Conservation (phyloP, 2,888 invertebrate genomes). For the Agrotis exclamationis region DNA sequence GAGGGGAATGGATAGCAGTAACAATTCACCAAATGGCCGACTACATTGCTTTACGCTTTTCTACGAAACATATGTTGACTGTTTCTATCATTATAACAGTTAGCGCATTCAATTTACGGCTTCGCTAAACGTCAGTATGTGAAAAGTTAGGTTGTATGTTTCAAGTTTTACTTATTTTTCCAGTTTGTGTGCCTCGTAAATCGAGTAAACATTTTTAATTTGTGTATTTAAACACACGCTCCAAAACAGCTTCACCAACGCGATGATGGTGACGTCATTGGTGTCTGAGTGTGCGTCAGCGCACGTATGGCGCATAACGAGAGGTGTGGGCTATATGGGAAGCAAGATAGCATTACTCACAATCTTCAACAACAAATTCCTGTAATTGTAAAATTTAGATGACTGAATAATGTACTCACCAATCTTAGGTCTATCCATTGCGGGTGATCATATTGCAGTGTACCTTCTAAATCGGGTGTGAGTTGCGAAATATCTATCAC, state of each 20-base stretch:
- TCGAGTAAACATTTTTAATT: constrained; percentile 45
- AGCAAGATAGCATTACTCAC: constrained; percentile 57
- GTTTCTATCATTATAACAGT: constrained; percentile 40
- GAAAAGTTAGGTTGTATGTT: constrained; percentile 13
- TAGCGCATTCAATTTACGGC: constrained; percentile 33
- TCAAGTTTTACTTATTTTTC: constrained; percentile 25
- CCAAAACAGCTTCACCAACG: constrained; percentile 47
- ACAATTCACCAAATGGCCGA: constrained; percentile 40
- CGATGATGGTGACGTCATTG: constrained; percentile 54
- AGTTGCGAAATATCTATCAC: constrained; percentile 98
- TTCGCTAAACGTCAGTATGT: constrained; percentile 16
- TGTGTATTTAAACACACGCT: constrained; percentile 44
- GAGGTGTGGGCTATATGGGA: constrained; percentile 54
- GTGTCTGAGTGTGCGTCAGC: constrained; percentile 40
- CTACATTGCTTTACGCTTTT: constrained; percentile 34
- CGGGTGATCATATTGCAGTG: constrained; percentile 98
- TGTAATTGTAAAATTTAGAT: constrained; percentile 33
- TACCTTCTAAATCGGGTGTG: constrained; percentile 98
- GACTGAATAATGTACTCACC: constrained; percentile 74
- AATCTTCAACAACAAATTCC: constrained; percentile 48
- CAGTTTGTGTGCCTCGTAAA: constrained; percentile 19
- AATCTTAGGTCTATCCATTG: constrained; percentile 99
- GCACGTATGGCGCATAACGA: constrained; percentile 41
- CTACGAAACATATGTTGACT: constrained; percentile 38
- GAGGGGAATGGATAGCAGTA: constrained; percentile 49